phyloP scores from a whole-genome alignment of 1,140 invertebrate genomes.

The Aphaenogaster ashmeadi region DNA sequence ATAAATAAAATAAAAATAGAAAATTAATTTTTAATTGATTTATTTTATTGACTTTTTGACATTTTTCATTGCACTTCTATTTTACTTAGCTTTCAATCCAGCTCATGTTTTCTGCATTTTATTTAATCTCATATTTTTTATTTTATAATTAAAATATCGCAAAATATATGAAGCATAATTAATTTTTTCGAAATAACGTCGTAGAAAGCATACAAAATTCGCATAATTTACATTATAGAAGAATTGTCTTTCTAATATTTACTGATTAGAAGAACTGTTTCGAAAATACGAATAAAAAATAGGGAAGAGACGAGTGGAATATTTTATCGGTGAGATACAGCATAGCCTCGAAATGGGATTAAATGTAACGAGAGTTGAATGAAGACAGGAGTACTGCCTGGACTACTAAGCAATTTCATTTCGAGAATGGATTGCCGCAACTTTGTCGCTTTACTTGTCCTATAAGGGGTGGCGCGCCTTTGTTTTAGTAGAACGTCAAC shows the following conservation, averaged over 20 bases:
- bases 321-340: slow-evolving; percentile 27
- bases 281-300: slow-evolving; percentile 13
- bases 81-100: background rate
- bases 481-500: slow-evolving; percentile 74
- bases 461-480: slow-evolving; percentile 73
- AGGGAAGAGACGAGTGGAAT: background rate
- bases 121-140: background rate
- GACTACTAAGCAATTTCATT: slow-evolving; percentile 55
- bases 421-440: slow-evolving; percentile 43
- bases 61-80: too few species aligned
- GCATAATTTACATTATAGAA: background rate
- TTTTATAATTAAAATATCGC: background rate
- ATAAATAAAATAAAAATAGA: too few species aligned
- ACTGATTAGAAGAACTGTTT: slow-evolving; percentile 4
- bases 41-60: too few species aligned
- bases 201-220: background rate
- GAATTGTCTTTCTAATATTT: background rate
- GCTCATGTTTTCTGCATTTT: background rate
- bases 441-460: slow-evolving; percentile 49
- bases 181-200: background rate
- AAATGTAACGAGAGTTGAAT: slow-evolving; percentile 40
- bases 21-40: too few species aligned
- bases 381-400: background rate
- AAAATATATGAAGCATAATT: background rate
- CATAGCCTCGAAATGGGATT: slow-evolving; percentile 18